A percentile compares a stretch with the other conserved stretches of the same genome.
Evolutionary conservation across 92 coral and sea anemone species (phyloP).

Genomic region (Plumapathes pennacea): DNA sequence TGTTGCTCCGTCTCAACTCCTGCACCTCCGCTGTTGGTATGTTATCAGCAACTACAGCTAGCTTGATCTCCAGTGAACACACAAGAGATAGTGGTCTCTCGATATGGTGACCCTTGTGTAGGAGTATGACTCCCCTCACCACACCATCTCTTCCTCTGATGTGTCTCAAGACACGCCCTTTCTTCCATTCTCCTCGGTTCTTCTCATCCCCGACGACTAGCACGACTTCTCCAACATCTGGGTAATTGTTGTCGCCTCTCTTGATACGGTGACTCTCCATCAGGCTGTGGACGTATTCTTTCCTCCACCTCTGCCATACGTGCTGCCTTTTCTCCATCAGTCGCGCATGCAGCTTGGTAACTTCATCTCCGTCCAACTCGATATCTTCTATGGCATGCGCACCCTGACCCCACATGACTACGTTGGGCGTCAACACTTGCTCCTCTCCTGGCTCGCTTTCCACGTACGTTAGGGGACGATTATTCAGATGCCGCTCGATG

Average conservation of each 20-base stretch:
- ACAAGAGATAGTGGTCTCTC: conserved; percentile 32
- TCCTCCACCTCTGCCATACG: conserved; percentile 2
- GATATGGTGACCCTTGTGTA: conserved; percentile 45
- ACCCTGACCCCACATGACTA: conserved; percentile 29
- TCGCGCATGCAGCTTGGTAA: conserved; percentile 1
- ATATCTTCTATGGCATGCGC: conserved; percentile 5
- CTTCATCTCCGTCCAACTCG: conserved; percentile 15
- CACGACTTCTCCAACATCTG: conserved; percentile 38
- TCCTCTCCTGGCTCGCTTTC: conserved; percentile 34
- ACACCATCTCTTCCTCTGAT: conserved; percentile 40
- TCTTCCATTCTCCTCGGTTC: conserved; percentile 21
- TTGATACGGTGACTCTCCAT: conserved; percentile 22
- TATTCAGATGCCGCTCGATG: conserved; percentile 46
- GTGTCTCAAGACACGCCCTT: conserved; percentile 22
- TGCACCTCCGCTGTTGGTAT: not conserved
- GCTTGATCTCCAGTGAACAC: conserved; percentile 25
- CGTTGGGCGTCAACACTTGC: conserved; percentile 35
- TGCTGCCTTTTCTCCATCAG: conserved; percentile 17
- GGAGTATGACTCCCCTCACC: conserved; percentile 20
- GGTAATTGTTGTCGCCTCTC: conserved; percentile 3
- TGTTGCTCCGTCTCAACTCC: not conserved
- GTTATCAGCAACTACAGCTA: not conserved
- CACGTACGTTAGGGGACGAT: conserved; percentile 53
- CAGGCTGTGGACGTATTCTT: conserved; percentile 16
- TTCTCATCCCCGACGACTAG: conserved; percentile 52